Conservation (phyloP, 2,113 vertebrate genomes). For the Seriola quinqueradiata region DNA sequence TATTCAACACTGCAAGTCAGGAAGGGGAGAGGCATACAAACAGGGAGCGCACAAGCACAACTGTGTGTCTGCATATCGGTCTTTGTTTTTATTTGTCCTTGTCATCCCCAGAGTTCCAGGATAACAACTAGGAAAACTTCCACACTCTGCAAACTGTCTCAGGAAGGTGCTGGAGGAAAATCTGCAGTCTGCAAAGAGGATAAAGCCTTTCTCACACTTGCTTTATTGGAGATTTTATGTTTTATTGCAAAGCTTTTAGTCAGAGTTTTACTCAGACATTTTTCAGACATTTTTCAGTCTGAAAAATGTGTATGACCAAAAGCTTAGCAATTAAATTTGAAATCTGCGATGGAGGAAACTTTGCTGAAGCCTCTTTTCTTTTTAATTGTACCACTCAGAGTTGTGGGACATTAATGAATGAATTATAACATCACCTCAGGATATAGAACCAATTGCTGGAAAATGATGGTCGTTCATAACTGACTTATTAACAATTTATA, state of each 20-base stretch:
- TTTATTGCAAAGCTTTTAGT: slow-evolving; percentile 41
- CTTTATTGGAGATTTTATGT: slow-evolving; percentile 1
- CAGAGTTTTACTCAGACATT: slow-evolving; percentile 30
- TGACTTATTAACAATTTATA: slow-evolving; percentile 75
- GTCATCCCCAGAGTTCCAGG: not conserved
- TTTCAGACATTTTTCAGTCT: slow-evolving; percentile 25
- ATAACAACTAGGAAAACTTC: not conserved
- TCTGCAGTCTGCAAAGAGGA: not conserved
- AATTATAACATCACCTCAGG: slow-evolving; percentile 61
- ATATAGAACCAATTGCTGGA: slow-evolving; percentile 54
- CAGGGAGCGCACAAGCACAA: too few relatives aligned
- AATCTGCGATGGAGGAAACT: slow-evolving; percentile 18
- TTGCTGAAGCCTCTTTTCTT: slow-evolving; percentile 45
- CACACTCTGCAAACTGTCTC: not conserved
- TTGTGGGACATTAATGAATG: slow-evolving; percentile 65
- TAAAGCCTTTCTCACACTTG: slow-evolving; percentile 18
- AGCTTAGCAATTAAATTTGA: slow-evolving; percentile 45
- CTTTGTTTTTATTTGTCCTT: slow-evolving; percentile 14
- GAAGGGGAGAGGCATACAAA: too few relatives aligned
- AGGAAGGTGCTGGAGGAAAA: slow-evolving; percentile 12
- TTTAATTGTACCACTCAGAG: slow-evolving; percentile 60
- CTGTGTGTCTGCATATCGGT: not conserved
- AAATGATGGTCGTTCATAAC: slow-evolving; percentile 60
- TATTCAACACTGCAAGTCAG: too few relatives aligned
- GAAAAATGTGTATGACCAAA: slow-evolving; percentile 42